Base-by-base conservation (phyloP, 2,797 vertebrate species). In the Rachycentron canadum region DNA sequence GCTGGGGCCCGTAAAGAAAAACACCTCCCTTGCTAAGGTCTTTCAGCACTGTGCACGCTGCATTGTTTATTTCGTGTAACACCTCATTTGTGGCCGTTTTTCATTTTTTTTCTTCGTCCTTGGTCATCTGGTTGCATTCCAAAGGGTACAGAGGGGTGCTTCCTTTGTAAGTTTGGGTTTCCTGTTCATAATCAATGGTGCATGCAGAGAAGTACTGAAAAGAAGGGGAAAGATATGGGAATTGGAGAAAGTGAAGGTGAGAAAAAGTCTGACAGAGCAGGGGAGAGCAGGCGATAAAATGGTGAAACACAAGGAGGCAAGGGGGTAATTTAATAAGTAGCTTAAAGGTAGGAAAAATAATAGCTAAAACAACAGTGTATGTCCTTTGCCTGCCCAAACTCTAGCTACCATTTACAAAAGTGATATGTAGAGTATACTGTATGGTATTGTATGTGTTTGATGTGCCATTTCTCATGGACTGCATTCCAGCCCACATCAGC, bases 61-160 rank as follows among this genome's bases (percentile, higher is more conserved):
- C 76, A 89, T 92, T 94, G 94, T 95, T 94, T 94, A 92, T 94
- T 94, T 95, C 89, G 61, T 84, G 92, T 94, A 91, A 95, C 94
- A 95, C 95, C 89, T 95, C 90, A 94, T 95, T 95, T 93, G 89
- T 70, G 23, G 83, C 74, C 30, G 21, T 59, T 77, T 86, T 68
- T 82, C 32, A 32, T 32, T 32, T 74, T 66, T 76, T 50, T 69
- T 61, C 45, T 19, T 76, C 67, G 53, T 75, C 41, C 79, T 56
- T 59, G 80, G 82, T 93, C 92, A 91, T 93, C 85, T 93, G 93
- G 91, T 89, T 78, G 75, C 87, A 91, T 92, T 94, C 92, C 92
- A 88, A 32, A 75, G 75, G 45, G 70, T 78, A 76, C 73, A 72
- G 63, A 69, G 76, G 79, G 81, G 75, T 65, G 84, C 77, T 84